A percentile compares a stretch with the other conserved stretches of the same genome.
Evolutionary conservation across 92 coral and sea anemone species (phyloP).

Genomic region (Hydrozoanthus gracilis): DNA sequence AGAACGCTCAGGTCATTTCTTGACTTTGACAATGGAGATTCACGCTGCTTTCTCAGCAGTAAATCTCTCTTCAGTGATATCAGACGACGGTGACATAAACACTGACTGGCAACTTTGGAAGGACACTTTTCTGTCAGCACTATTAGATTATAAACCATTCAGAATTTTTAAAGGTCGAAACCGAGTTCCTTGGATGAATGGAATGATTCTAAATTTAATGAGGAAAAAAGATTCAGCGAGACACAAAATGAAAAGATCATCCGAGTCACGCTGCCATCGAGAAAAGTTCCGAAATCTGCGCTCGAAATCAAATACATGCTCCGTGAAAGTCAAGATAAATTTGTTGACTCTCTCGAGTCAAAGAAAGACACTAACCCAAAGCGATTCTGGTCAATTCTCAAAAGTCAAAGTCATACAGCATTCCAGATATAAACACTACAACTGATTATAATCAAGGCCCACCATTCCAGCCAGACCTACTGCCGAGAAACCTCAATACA

Average conservation of each 20-base stretch:
- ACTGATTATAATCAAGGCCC: too few relatives aligned
- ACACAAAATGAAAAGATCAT: slow-evolving; percentile 53
- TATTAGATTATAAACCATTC: slow-evolving; percentile 52
- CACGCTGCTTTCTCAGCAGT: slow-evolving; percentile 40
- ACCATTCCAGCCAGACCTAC: too few relatives aligned
- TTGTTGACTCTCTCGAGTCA: slow-evolving; percentile 52
- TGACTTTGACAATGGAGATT: slow-evolving; percentile 61
- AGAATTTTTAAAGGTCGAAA: slow-evolving; percentile 54
- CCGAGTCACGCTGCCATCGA: slow-evolving; percentile 19
- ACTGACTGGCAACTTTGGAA: slow-evolving; percentile 63
- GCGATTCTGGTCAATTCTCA: too few relatives aligned
- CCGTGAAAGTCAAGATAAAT: slow-evolving; percentile 52
- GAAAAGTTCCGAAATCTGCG: slow-evolving; percentile 50
- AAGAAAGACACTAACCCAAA: too few relatives aligned
- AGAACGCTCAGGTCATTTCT: slow-evolving; percentile 52
- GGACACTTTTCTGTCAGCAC: slow-evolving; percentile 61
- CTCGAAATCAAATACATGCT: slow-evolving; percentile 50
- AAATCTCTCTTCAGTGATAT: slow-evolving; percentile 46
- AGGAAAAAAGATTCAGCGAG: slow-evolving; percentile 64
- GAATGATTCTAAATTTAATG: slow-evolving; percentile 52
- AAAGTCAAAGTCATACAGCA: too few relatives aligned
- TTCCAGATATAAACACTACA: too few relatives aligned
- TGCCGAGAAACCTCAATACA: too few relatives aligned
- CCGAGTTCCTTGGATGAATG: slow-evolving; percentile 68
- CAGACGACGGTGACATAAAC: slow-evolving; percentile 56